phyloP scores from a whole-genome alignment of 2,888 invertebrate species.

The Nomada ruficornis region DNA sequence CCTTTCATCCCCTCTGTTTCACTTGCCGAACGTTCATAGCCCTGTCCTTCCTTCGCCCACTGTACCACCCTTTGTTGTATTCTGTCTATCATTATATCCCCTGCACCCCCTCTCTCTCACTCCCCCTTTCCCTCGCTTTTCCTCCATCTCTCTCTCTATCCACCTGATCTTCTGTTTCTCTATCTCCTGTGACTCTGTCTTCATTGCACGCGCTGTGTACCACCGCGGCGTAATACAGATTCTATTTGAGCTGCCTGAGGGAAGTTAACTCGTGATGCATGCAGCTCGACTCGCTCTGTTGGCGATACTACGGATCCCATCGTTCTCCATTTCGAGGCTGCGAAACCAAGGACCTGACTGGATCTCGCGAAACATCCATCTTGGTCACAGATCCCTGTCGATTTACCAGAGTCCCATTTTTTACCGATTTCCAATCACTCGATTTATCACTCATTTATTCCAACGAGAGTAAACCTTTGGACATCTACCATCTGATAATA shows the following conservation, averaged over 20 bases:
- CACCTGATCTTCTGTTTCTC: constrained; percentile 16
- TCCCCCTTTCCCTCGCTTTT: constrained; percentile 27
- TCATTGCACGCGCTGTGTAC: constrained; percentile 71
- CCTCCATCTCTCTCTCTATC: constrained; percentile 40
- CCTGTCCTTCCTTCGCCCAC: constrained; percentile 50
- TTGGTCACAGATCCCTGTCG: not conserved
- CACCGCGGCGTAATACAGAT: constrained; percentile 81
- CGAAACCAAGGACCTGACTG: constrained; percentile 56
- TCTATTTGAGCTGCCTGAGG: constrained; percentile 83
- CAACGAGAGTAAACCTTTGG: no score
- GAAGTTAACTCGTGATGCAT: constrained; percentile 83
- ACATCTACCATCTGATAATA: no score
- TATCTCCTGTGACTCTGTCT: constrained; percentile 39
- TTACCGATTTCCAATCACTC: not conserved
- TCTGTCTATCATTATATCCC: constrained; percentile 31
- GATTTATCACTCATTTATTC: no score
- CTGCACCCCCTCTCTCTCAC: constrained; percentile 17
- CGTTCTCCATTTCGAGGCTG: constrained; percentile 69
- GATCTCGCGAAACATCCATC: constrained; percentile 9
- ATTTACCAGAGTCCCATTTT: not conserved
- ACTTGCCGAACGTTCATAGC: not conserved
- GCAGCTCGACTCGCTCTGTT: constrained; percentile 73
- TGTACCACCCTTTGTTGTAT: constrained; percentile 46
- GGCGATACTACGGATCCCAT: constrained; percentile 68
- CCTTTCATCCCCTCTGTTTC: constrained; percentile 22